Evolutionary conservation across 1,140 invertebrate genomes (phyloP).

Genomic region (Hyposmocoma kahamanoa): DNA sequence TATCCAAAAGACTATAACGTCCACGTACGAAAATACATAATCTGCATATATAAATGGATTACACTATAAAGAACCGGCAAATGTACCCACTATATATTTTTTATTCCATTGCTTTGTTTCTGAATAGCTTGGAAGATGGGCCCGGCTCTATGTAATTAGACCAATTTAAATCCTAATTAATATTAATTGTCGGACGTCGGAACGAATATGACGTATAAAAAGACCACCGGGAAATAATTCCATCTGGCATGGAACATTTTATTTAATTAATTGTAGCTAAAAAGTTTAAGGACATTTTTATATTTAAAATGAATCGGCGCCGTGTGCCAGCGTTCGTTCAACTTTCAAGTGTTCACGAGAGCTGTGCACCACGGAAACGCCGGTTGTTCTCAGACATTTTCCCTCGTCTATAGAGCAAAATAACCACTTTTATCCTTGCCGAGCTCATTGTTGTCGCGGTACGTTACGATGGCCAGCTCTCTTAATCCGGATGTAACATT

Average conservation of each 20-base stretch:
- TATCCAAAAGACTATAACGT: no score
- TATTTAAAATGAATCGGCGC: constrained; percentile 14
- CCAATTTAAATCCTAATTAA: constrained; percentile 72
- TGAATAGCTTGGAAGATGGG: constrained; percentile 51
- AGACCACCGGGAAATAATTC: constrained; percentile 51
- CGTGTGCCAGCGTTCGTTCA: neutral
- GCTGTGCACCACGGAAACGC: constrained; percentile 18
- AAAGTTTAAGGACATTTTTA: constrained; percentile 26
- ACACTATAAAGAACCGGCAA: no score
- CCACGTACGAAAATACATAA: no score
- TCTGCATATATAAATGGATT: no score
- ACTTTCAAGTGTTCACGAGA: constrained; percentile 26
- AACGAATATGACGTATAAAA: constrained; percentile 60
- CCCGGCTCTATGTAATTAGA: constrained; percentile 68
- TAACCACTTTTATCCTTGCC: constrained; percentile 42
- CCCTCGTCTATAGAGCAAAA: constrained; percentile 48
- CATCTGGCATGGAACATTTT: constrained; percentile 43
- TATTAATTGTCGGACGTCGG: constrained; percentile 68
- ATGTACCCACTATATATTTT: constrained; percentile 13
- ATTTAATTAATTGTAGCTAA: constrained; percentile 40
- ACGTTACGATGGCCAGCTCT: constrained; percentile 55
- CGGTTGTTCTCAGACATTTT: constrained; percentile 34
- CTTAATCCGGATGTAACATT: constrained; percentile 69
- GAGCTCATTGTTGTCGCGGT: constrained; percentile 53
- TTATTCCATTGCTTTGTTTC: constrained; percentile 20